Evolutionary conservation across 2,888 invertebrate species (phyloP).

Genomic region (Melanophora roralis): DNA sequence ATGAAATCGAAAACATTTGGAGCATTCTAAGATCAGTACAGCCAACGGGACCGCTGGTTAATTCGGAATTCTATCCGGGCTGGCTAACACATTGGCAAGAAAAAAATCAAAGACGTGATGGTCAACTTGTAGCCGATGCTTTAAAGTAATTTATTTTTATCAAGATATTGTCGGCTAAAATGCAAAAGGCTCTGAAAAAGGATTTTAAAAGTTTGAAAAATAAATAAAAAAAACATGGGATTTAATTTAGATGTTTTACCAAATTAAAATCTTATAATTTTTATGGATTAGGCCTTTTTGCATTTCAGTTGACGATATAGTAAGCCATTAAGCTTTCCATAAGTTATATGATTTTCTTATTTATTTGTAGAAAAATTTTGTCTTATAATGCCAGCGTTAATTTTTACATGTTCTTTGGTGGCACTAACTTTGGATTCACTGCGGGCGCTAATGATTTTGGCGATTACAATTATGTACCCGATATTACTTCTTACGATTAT

Average conservation of each 20-base stretch:
- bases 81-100: constrained; percentile 95
- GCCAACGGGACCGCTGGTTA: constrained; percentile 88
- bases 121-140: constrained; percentile 79
- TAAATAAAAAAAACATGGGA: no score
- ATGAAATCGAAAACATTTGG: constrained; percentile 76
- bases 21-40: constrained; percentile 78
- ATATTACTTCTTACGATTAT: constrained; percentile 93
- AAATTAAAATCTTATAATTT: no score
- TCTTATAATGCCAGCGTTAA: constrained; percentile 82
- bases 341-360: no score
- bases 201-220: no score
- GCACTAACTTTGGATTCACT: constrained; percentile 88
- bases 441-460: constrained; percentile 78
- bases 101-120: constrained; percentile 79
- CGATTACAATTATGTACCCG: constrained; percentile 79
- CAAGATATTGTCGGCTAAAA: not conserved
- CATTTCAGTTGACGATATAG: no score
- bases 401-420: constrained; percentile 95
- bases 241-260: no score
- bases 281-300: no score
- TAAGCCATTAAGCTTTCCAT: no score
- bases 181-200: no score
- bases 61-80: constrained; percentile 94
- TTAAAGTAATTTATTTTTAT: constrained; percentile 70
- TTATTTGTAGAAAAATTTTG: constrained; percentile 78